Evolutionary conservation across 2,113 vertebrate species (phyloP), one percentile per base, ranked within the genome.

Genomic region (Odontophorus gujanensis): DNA sequence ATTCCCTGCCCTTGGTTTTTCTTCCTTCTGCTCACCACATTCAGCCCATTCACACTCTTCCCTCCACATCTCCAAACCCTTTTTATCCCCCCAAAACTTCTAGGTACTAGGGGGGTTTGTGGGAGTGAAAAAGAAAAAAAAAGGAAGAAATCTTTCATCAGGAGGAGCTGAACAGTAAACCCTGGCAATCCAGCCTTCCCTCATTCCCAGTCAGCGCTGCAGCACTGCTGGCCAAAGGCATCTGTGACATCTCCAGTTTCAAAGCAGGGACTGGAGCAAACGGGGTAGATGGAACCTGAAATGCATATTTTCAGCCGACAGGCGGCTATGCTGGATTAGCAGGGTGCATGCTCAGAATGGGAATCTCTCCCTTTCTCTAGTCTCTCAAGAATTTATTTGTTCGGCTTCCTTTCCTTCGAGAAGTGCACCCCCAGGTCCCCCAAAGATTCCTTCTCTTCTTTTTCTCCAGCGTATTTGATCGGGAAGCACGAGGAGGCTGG

Each of bases 321-420:
- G 96, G 93, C 93, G 93, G 95, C 94, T 90, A 58, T 84, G 91
- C 95, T 93, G 89, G 83, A 78, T 95, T 87, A 95, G 43, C 32
- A 36, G 4, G 2, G 61, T 61, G 73, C 91, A 91, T 90, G 91
- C 91, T 91, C 66, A 42, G 92, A 75, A 91, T 96, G 61, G 78
- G 82, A 97, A 97, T 87, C 76, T 74, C 65, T 75, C 30, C 38
- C 14, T 36, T 26, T 34, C 58, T 24, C 42, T 72, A 76, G 59
- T 68, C 17, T 89, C 87, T 78, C 9, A 2, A 71, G 89, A 74
- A 78, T 82, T 73, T 85, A 22, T 61, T 95, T 73, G 42, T 40
- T 67, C 50, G 53, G 40, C 48, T 88, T 77, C 36, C 82, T 76
- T 93, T 75, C 67, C 30, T 86, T 50, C 62, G n/a, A 7, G 73